Percentiles rank a stretch among this genome's conserved stretches.
These are phyloP conservation scores for Sandelia bainsii DNA, from an alignment of 2,797 vertebrate species.

Conservation along the genomic window DNA sequence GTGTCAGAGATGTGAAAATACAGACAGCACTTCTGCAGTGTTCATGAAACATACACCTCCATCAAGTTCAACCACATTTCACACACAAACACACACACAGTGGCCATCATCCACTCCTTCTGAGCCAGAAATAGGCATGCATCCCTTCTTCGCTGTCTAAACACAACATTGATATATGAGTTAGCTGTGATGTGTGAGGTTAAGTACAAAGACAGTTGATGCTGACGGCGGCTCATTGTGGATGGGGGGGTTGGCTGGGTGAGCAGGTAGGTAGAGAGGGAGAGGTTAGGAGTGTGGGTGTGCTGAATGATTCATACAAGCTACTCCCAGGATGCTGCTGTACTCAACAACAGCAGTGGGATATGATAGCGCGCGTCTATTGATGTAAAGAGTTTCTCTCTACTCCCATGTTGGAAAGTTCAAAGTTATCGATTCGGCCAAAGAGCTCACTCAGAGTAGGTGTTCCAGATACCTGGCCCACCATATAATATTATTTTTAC, in stretches of 20 bases:
- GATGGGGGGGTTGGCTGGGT: slow-evolving; percentile 43
- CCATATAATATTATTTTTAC: slow-evolving; percentile 64
- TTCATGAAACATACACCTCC: slow-evolving; percentile 51
- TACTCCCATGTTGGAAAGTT: slow-evolving; percentile 66
- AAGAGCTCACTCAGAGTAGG: slow-evolving; percentile 64
- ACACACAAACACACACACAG: slow-evolving; percentile 10
- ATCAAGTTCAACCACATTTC: slow-evolving; percentile 37
- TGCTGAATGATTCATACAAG: slow-evolving; percentile 75
- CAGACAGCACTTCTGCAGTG: slow-evolving; percentile 24
- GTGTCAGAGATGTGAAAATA: slow-evolving; percentile 23
- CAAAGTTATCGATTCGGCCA: slow-evolving; percentile 73
- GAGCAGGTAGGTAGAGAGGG: slow-evolving; percentile 64
- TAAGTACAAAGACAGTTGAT: slow-evolving; percentile 79
- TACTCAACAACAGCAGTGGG: slow-evolving; percentile 53
- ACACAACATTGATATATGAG: slow-evolving; percentile 75
- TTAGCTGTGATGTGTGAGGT: slow-evolving; percentile 79
- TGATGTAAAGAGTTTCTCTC: slow-evolving; percentile 69
- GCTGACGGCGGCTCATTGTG: slow-evolving; percentile 66
- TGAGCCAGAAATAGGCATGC: slow-evolving; percentile 67
- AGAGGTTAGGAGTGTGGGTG: slow-evolving; percentile 79
- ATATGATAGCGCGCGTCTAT: slow-evolving; percentile 54
- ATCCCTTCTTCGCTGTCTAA: slow-evolving; percentile 67
- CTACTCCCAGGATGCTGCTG: slow-evolving; percentile 61
- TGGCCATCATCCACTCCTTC: slow-evolving; percentile 66
- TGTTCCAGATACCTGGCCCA: slow-evolving; percentile 67